Base-by-base conservation (phyloP, 2,113 vertebrate species). In the Anser brachyrhynchus region DNA sequence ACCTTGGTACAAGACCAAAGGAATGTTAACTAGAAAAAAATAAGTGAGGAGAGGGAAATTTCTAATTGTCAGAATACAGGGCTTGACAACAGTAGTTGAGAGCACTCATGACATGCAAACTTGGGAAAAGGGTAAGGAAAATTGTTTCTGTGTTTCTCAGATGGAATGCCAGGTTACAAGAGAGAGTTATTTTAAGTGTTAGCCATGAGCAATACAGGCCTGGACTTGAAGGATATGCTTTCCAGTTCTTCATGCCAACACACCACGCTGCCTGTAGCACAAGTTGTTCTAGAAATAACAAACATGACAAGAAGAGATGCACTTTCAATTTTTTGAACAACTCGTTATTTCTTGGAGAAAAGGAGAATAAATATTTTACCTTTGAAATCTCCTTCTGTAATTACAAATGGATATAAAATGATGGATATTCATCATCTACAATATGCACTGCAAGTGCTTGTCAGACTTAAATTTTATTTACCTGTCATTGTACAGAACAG, bases 371-470 rank as follows among this genome's bases (percentile, higher is more conserved):
- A 39, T 73, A 39, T 26, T 71, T 78, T 87, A 92, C 61, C 89
- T 95, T 61, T 85, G 62, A 80, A 95, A 69, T 86, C 84, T 69
- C 96, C 86, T 37, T 91, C 62, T 67, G 59, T 84, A 89, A 70
- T 85, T 62, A 85, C 28, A 78, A 94, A 89, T 65, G 20, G 89
- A 88, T 93, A 92, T 18, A 93, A 89, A 97, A 96, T 70, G 9
- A 84, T 26, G 57, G 84, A 76, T 94, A 78, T 39, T 77, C 39
- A 87, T 87, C 35, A 93, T 52, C 74, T 67, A 90, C 96, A 76
- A 94, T 74, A 41, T 54, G 61, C 25, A 78, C 67, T 54, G 64
- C 35, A 82, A 95, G 39, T 49, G 96, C 72, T 66, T 93, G 54
- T 74, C 49, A 85, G 57, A 85, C 43, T 77, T 75, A 69, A 49